These are phyloP conservation scores for Python bivittatus DNA, from an alignment of 2,113 vertebrate species.

Conservation along the genomic window DNA sequence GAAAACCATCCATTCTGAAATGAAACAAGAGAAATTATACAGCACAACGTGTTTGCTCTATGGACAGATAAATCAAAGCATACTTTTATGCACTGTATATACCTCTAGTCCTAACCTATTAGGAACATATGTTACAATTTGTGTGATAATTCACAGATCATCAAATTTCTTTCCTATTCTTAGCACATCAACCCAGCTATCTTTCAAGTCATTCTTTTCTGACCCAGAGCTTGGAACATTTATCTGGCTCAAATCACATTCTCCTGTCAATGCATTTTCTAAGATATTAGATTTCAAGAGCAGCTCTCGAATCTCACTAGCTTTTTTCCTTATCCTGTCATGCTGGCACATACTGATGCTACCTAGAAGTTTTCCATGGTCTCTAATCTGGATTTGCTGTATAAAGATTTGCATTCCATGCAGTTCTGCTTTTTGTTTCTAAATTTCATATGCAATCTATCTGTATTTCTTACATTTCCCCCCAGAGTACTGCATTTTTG, in stretches of 20 bases:
- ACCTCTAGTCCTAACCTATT: not conserved
- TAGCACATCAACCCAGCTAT: not conserved
- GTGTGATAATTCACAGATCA: not conserved
- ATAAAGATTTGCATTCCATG: conserved; percentile 21
- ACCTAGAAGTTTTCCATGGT: not conserved
- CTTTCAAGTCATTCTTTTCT: not conserved
- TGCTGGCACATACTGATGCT: not conserved
- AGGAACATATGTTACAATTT: not conserved
- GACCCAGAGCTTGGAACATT: not conserved
- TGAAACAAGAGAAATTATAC: not conserved
- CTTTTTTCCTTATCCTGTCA: conserved; percentile 17
- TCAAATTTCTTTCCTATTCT: not conserved
- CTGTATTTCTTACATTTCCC: conserved; percentile 19
- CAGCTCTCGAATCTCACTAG: not conserved
- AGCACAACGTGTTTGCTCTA: not conserved
- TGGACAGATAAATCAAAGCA: not conserved
- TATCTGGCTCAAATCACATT: not conserved
- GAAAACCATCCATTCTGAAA: not conserved
- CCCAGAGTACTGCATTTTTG: conserved; percentile 4
- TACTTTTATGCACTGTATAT: not conserved
- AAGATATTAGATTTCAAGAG: not conserved
- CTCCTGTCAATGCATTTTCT: not conserved
- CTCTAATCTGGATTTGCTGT: conserved; percentile 1
- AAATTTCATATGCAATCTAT: conserved; percentile 31
- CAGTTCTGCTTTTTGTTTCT: conserved; percentile 33